phyloP scores from a whole-genome alignment of 2,888 invertebrate species.

The Cylloceria caligata region DNA sequence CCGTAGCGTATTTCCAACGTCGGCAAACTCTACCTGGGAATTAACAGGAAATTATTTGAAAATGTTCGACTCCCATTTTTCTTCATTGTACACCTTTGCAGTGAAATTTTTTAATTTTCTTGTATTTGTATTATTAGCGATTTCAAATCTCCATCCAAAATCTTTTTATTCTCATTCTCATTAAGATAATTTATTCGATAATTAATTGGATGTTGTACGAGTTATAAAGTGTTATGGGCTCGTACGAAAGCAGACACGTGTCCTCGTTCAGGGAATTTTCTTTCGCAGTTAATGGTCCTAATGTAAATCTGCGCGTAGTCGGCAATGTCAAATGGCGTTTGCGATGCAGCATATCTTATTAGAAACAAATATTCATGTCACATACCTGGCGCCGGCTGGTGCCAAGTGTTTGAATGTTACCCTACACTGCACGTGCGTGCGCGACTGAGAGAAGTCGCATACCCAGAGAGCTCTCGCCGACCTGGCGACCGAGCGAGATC shows the following conservation, averaged over 20 bases:
- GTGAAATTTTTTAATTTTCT: background rate
- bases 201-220: constrained; percentile 14
- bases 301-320: constrained; percentile 72
- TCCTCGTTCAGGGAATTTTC: constrained; percentile 25
- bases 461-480: constrained; percentile 42
- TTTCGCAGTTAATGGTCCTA: constrained; percentile 75
- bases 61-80: no score
- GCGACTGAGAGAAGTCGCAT: constrained; percentile 58
- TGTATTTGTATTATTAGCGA: background rate
- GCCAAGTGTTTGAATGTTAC: constrained; percentile 85
- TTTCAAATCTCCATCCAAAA: background rate
- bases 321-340: constrained; percentile 79
- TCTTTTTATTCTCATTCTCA: background rate
- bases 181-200: background rate
- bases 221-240: background rate
- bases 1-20: no score
- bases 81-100: no score
- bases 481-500: constrained; percentile 48
- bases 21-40: no score
- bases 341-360: constrained; percentile 83
- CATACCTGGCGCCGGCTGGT: constrained; percentile 84
- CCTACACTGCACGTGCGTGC: constrained; percentile 82
- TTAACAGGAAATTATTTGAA: no score
- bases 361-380: constrained; percentile 85
- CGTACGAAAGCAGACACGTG: constrained; percentile 11